Base-by-base conservation (phyloP, 2,888 invertebrate species). In the Spisula subtruncata region DNA sequence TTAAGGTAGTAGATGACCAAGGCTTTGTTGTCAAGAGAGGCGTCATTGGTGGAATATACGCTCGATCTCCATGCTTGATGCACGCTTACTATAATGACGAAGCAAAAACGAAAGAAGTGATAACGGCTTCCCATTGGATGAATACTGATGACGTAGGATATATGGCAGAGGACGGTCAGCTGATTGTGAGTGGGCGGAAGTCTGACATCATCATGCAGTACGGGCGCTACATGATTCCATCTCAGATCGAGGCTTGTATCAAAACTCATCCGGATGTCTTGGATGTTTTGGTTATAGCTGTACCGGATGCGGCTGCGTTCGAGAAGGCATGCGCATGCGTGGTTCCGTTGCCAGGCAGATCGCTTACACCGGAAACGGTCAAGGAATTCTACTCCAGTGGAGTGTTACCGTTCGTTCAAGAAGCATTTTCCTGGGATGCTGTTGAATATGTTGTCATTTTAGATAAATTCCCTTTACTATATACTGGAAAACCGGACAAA, bases 401-500 rank as follows among this genome's bases (percentile, higher is more conserved):
- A 14, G 14, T 71, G 8, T 35, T 60, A 32, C 14, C 81, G 32
- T 82, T 82, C 6, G 71, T 56, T 8, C 35, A 48, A 6, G 88
- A 91, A 54, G 88, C 89, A 0, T 87, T 84, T 75, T 56, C 82
- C 10, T 12, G 16, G 8, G 60, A 35, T 35, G 1, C 66, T 54
- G 86, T 86, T 8, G 84, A 86, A 81, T 35, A 71, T n/a, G 60
- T 89, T 18, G 32, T 89, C 0, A 83, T 89, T 46, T 89, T 88
- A 32, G 60, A 84, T 12, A 81, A 83, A 4, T 89, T 81, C 35
- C 91, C 91, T 20, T 79, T 60, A 16, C n/a, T 86, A 0, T 88
- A 86, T 46, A 89, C 91, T 0, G 91, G 91, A 18, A 89, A 89
- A 81, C 89, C 89, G 12, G 85, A 91, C 75, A 91, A 91, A 41